phyloP scores from a whole-genome alignment of 1,140 invertebrate genomes.

The Aethina tumida region DNA sequence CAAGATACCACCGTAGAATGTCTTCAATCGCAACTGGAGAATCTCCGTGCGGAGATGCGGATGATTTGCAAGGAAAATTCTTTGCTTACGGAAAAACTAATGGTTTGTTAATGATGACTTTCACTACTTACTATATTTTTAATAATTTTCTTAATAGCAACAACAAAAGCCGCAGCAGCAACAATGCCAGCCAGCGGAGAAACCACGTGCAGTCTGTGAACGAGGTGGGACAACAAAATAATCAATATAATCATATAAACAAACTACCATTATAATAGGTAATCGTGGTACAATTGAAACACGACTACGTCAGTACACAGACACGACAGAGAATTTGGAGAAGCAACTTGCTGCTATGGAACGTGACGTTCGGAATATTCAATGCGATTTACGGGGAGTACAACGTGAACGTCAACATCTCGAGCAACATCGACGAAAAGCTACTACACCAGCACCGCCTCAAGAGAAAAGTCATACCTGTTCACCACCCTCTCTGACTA shows the following conservation, averaged over 20 bases:
- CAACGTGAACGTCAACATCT: slow-evolving; percentile 45
- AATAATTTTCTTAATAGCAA: slow-evolving; percentile 4
- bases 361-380: slow-evolving; percentile 47
- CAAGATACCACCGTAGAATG: slow-evolving; percentile 39
- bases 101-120: slow-evolving; percentile 12
- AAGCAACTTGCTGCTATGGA: slow-evolving; percentile 51
- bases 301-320: slow-evolving; percentile 28
- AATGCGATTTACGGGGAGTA: slow-evolving; percentile 46
- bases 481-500: slow-evolving; percentile 15
- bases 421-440: slow-evolving; percentile 41
- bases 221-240: too few species aligned
- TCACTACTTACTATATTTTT: slow-evolving; percentile 3
- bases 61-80: slow-evolving; percentile 30
- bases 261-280: too few species aligned
- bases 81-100: slow-evolving; percentile 24
- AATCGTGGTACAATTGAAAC: too few species aligned
- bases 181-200: too few species aligned
- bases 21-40: slow-evolving; percentile 38
- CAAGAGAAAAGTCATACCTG: slow-evolving; percentile 28
- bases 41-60: slow-evolving; percentile 37
- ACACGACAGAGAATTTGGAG: slow-evolving; percentile 35
- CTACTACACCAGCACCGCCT: too few species aligned
- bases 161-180: slow-evolving; percentile 1
- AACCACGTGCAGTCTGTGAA: too few species aligned
- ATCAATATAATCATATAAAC: too few species aligned